Evolutionary conservation across 1,140 invertebrate genomes (phyloP).

Genomic region (Zeugodacus cucurbitae): DNA sequence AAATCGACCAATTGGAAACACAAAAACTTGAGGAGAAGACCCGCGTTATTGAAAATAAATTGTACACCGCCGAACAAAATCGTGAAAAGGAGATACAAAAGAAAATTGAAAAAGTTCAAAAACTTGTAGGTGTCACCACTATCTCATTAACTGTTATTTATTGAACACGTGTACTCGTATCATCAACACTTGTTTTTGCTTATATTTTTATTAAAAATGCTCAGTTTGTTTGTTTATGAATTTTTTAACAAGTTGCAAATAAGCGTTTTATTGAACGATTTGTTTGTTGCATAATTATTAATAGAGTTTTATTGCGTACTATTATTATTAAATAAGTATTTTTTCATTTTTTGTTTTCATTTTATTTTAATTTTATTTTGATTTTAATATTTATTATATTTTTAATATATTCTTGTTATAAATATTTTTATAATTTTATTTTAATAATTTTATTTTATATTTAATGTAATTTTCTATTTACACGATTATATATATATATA

Average conservation of each 20-base stretch:
- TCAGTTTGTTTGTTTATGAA: neutral
- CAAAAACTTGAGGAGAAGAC: conserved; percentile 75
- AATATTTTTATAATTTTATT: too few species aligned
- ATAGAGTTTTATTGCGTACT: too few species aligned
- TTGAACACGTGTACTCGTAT: neutral
- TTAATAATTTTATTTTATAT: too few species aligned
- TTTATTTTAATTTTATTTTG: too few species aligned
- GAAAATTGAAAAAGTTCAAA: conserved; percentile 81
- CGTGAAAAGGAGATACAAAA: conserved; percentile 82
- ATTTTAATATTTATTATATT: too few species aligned
- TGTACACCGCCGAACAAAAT: conserved; percentile 79
- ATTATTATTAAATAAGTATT: too few species aligned
- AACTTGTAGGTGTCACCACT: conserved; percentile 73
- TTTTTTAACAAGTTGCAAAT: neutral
- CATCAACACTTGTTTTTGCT: conserved; percentile 3
- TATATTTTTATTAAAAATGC: neutral
- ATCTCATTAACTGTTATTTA: conserved; percentile 42
- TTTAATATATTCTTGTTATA: too few species aligned
- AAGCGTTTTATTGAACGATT: neutral
- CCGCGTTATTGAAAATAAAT: conserved; percentile 78
- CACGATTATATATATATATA: too few species aligned
- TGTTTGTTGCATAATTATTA: neutral
- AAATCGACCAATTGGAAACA: conserved; percentile 70
- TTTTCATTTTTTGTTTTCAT: too few species aligned
- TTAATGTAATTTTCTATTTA: too few species aligned